Conservation (phyloP, 92 coral and sea anemone species). For the Phenganax stokvisi region DNA sequence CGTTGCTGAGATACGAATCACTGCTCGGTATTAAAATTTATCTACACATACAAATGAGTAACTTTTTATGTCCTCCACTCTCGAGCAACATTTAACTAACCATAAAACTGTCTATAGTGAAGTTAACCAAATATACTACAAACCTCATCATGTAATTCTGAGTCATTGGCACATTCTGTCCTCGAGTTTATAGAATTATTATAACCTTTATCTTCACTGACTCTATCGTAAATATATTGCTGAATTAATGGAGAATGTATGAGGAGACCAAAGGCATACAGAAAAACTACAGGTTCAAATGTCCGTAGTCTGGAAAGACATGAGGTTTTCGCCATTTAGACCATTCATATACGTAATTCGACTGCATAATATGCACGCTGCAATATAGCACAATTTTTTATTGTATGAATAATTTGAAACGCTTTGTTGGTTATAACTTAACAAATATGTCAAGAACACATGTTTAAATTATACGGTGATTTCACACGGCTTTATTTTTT, state of each 20-base stretch:
- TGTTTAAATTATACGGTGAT: not conserved
- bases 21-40: not conserved
- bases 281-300: slow-evolving; percentile 84
- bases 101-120: not conserved
- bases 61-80: too few relatives aligned
- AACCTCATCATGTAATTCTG: slow-evolving; percentile 38
- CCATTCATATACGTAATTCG: not conserved
- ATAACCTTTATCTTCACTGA: slow-evolving; percentile 55
- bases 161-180: slow-evolving; percentile 30
- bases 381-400: not conserved
- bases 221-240: slow-evolving; percentile 64
- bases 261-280: slow-evolving; percentile 69
- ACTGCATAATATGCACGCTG: not conserved
- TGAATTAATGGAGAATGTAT: slow-evolving; percentile 55
- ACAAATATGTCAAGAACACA: not conserved
- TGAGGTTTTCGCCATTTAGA: not conserved
- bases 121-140: not conserved
- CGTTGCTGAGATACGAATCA: not conserved
- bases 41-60: not conserved
- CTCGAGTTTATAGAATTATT: slow-evolving; percentile 11
- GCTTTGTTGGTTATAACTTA: slow-evolving; percentile 8
- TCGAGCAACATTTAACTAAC: too few relatives aligned
- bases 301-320: slow-evolving; percentile 47
- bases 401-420: slow-evolving; percentile 33
- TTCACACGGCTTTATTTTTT: not conserved